Evolutionary conservation across 1,140 invertebrate species (phyloP), one percentile per base, ranked within the genome.

Genomic region (Aphelenchoides avenae): DNA sequence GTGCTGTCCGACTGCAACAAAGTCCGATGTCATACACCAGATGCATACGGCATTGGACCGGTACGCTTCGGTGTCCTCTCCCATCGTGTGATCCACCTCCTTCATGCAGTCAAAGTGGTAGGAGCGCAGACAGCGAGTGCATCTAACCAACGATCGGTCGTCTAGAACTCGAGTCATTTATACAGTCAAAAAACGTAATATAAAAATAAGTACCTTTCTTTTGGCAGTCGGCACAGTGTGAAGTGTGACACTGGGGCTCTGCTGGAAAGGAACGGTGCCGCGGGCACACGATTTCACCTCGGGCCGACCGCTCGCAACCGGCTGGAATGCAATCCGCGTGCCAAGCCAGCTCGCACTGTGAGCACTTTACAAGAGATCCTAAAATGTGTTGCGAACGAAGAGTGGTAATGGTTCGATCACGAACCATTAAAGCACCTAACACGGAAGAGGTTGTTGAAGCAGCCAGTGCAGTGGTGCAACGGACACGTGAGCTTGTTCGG

Each of bases 401-500:
- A 18, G 27, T 22, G 15, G 2, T 15, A 52, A 55, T 6, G 20
- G 56, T 6, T 55, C 20, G 15, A 7, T n/a, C 15, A 3, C 53
- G 3, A 27, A 60, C 57, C 57, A 48, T 46, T 46, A 43, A 60
- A 60, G 37, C 59, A 63, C 42, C 57, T 33, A 20, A 41, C 30
- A n/a, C 57, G 15, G 18, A 61, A 61, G 53, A 51, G 57, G 34
- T 60, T 59, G 15, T 54, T 34, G 63, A 60, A 60, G 18, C 57
- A 60, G 33, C 31, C 42, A 13, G 57, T 63, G 22, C 57, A 60
- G 34, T 60, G 57, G 31, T 60, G 57, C 24, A n/a, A n/a, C n/a
- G n/a, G n/a, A n/a, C n/a, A n/a, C n/a, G n/a, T n/a, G n/a, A n/a
- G n/a, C n/a, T n/a, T n/a, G n/a, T n/a, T n/a, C n/a, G n/a, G n/a